These are phyloP conservation scores for Siphlonurus alternatus DNA, from an alignment of 2,888 invertebrate genomes.

Conservation along the genomic window DNA sequence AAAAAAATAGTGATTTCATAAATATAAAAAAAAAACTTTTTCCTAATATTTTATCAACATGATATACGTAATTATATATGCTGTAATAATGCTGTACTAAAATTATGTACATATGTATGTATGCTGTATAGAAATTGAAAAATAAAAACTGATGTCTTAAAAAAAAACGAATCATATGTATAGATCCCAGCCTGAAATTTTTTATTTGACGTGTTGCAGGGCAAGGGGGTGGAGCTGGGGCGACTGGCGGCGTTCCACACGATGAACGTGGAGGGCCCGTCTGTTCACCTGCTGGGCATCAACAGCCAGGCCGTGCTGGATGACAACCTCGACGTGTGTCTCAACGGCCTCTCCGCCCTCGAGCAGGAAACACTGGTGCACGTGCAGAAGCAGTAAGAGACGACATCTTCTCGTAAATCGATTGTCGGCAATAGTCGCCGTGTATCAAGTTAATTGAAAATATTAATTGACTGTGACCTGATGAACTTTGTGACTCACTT, in stretches of 20 bases:
- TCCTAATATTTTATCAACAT: too few relatives aligned
- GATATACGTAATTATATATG: too few relatives aligned
- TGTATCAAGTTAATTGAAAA: neutral
- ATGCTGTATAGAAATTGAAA: too few relatives aligned
- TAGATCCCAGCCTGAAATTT: neutral
- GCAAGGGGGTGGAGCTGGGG: slow-evolving; percentile 45
- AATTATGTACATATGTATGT: too few relatives aligned
- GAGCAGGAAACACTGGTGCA: slow-evolving; percentile 45
- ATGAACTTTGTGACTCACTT: too few relatives aligned
- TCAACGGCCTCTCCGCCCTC: slow-evolving; percentile 42
- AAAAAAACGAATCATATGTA: neutral
- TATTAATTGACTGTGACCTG: neutral
- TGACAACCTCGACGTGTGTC: slow-evolving; percentile 44
- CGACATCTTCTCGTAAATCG: too few relatives aligned
- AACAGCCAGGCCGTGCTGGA: slow-evolving; percentile 42
- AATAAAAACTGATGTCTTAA: neutral
- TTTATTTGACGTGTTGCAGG: slow-evolving; percentile 24
- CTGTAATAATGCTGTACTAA: too few relatives aligned
- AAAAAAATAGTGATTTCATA: too few relatives aligned
- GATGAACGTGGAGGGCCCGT: slow-evolving; percentile 35
- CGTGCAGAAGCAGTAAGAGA: slow-evolving; percentile 41
- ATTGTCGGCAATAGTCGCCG: too few relatives aligned
- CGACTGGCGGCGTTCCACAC: slow-evolving; percentile 52
- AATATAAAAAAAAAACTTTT: too few relatives aligned
- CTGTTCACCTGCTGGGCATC: slow-evolving; percentile 63